Base-by-base conservation (phyloP, 2,113 vertebrate genomes). In the Myrmecobius fasciatus region DNA sequence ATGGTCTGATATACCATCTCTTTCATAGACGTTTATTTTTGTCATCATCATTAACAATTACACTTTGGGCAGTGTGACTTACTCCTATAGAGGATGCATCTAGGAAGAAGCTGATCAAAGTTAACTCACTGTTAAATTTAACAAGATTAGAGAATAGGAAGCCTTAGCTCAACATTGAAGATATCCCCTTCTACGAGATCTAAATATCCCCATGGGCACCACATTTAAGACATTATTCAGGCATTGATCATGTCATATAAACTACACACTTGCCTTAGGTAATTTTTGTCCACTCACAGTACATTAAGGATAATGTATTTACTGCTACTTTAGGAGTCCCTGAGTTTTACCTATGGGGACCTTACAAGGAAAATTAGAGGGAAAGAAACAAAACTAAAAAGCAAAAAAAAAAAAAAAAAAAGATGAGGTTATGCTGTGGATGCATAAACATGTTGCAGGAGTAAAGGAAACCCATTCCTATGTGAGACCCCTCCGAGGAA, bases 11-110 rank as follows among this genome's bases (percentile, higher is more conserved):
- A 91, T 53, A 31, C 88, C 90, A 0, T 47, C 88, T 36, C 93
- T 94, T 48, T 56, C 54, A 88, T 88, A 49, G 43, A 94, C 89
- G 89, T 46, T 91, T 94, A 52, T 91, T 92, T 94, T 53, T 92
- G 48, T 91, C 51, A 53, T 90, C 91, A 83, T 83, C 67, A 43
- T 83, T 83, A 83, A 83, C 67, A 83, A 83, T 83, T 83, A 83
- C n/a, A 83, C 67, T 83, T 83, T 83, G 67, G 20, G 67, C 67
- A 83, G n/a, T 83, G n/a, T 83, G 67, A 83, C 43, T 83, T 43
- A 22, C n/a, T 83, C 67, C n/a, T 83, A 8, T 83, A 83, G 67
- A 83, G 20, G 17, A 43, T 83, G 20, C 17, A 22, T 43, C 67
- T 83, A 83, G 20, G 67, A 83, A 83, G 67, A 43, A 20, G 67